Evolutionary conservation across 2,113 vertebrate species (phyloP).

Genomic region (Crotalus viridis): DNA sequence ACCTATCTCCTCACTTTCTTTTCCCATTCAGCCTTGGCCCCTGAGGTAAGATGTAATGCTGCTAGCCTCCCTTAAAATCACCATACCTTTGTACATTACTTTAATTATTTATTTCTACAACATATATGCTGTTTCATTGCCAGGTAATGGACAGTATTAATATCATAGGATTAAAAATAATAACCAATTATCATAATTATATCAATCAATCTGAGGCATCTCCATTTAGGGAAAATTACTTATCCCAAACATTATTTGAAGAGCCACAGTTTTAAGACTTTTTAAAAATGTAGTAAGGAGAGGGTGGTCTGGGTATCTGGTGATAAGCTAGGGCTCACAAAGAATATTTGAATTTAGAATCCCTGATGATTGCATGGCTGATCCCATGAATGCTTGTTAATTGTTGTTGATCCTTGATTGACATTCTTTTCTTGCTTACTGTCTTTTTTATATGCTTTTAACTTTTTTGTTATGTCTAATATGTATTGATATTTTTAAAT

Average conservation of each 20-base stretch:
- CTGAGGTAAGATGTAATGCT: not conserved
- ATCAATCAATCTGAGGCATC: not conserved
- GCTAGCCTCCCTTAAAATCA: not conserved
- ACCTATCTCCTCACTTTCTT: not conserved
- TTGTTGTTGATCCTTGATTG: not conserved
- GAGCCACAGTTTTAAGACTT: not conserved
- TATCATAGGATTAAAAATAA: not conserved
- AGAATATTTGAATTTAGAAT: not conserved
- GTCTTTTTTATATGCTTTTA: not conserved
- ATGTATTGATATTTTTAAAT: not conserved
- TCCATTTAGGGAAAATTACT: not conserved
- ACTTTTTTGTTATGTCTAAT: not conserved
- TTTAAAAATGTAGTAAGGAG: not conserved
- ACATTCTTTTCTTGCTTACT: not conserved
- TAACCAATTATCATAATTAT: not conserved
- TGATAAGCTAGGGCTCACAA: not conserved
- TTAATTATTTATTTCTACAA: not conserved
- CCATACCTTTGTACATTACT: not conserved
- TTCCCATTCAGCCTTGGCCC: not conserved
- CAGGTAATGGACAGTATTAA: not conserved
- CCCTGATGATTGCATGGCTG: not conserved
- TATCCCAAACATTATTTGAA: not conserved
- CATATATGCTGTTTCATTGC: not conserved
- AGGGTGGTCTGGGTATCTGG: not conserved
- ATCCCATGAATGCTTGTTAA: not conserved